Conservation (phyloP, 2,797 vertebrate species). For the Arrhamphus sclerolepis region DNA sequence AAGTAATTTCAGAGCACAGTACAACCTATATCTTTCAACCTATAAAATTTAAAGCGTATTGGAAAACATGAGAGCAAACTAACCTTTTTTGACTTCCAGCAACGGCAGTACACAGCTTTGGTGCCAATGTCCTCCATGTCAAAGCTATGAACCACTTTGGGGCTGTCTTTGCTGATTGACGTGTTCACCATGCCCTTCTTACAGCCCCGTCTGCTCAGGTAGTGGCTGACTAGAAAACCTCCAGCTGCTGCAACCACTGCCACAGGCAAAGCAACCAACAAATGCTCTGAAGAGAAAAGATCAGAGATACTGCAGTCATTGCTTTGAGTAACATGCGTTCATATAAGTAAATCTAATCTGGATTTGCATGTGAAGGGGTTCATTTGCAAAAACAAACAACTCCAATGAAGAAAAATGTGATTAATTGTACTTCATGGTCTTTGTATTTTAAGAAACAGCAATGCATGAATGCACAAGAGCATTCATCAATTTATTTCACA, state of each 20-base stretch:
- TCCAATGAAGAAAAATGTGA: too few relatives aligned
- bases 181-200: slow-evolving; percentile 76
- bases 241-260: slow-evolving; percentile 74
- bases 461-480: too few relatives aligned
- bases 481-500: too few relatives aligned
- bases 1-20: too few relatives aligned
- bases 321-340: too few relatives aligned
- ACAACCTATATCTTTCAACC: too few relatives aligned
- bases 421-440: too few relatives aligned
- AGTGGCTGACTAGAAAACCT: slow-evolving; percentile 75
- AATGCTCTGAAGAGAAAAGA: slow-evolving; percentile 68
- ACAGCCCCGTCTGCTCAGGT: slow-evolving; percentile 60
- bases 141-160: slow-evolving; percentile 84
- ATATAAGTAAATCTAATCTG: too few relatives aligned
- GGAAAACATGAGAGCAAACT: background rate
- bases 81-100: slow-evolving; percentile 84
- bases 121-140: slow-evolving; percentile 83
- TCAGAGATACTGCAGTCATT: background rate
- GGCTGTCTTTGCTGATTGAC: slow-evolving; percentile 76
- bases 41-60: too few relatives aligned
- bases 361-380: background rate
- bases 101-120: slow-evolving; percentile 84
- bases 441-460: background rate
- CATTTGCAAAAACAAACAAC: too few relatives aligned
- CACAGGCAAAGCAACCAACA: slow-evolving; percentile 73